These are phyloP conservation scores for Vicugna pacos DNA, from an alignment of 2,113 vertebrate genomes.

Conservation along the genomic window DNA sequence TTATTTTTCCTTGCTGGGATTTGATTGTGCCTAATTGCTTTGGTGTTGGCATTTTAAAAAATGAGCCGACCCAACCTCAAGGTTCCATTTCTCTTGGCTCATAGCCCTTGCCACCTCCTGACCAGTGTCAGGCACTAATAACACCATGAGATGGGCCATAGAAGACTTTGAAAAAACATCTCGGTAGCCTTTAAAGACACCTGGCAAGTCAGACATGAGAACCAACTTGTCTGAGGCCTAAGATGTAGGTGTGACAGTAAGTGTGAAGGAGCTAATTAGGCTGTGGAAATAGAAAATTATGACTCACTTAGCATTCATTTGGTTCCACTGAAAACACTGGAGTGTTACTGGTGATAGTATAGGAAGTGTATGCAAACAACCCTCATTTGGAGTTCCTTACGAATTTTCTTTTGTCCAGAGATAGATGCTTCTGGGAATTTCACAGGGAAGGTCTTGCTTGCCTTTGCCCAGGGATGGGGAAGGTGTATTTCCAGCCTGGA, in stretches of 20 bases:
- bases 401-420: neutral
- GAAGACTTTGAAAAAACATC: neutral
- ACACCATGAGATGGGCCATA: neutral
- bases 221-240: neutral
- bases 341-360: neutral
- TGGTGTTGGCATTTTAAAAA: neutral
- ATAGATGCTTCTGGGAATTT: neutral
- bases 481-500: fast-evolving
- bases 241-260: neutral
- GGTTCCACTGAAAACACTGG: neutral
- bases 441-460: neutral
- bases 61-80: neutral
- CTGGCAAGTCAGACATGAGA: neutral
- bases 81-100: neutral
- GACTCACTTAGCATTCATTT: neutral
- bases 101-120: neutral
- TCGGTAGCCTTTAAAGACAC: neutral
- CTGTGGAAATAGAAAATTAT: neutral
- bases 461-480: neutral
- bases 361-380: neutral
- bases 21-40: neutral
- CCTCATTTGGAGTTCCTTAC: neutral
- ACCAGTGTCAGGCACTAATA: neutral
- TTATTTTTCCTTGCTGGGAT: slow-evolving; percentile 29
- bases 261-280: slow-evolving; percentile 27